A percentile compares a stretch with the other conserved stretches of the same genome.
These are phyloP conservation scores for Ophthalmolycus amberensis DNA, from an alignment of 2,113 vertebrate genomes.

Conservation along the genomic window DNA sequence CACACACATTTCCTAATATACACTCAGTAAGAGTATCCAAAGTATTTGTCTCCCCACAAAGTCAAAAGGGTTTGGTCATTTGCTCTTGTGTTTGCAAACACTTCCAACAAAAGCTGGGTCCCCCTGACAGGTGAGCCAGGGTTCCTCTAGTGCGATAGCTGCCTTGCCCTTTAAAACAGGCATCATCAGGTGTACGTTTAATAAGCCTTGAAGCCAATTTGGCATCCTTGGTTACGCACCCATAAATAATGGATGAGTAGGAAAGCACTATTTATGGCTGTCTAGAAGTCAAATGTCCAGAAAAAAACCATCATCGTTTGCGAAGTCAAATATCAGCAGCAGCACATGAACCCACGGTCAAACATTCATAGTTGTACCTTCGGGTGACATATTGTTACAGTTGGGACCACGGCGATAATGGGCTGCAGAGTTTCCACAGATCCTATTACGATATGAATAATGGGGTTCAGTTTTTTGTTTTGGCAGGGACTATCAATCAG, in stretches of 20 bases:
- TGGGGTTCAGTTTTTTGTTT: constrained; percentile 74
- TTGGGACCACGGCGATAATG: constrained; percentile 52
- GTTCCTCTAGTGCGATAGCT: constrained; percentile 55
- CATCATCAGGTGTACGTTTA: constrained; percentile 77
- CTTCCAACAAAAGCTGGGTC: constrained; percentile 47
- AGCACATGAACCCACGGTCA: constrained; percentile 30
- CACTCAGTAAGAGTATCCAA: not conserved
- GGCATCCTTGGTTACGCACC: constrained; percentile 68
- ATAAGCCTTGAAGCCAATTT: constrained; percentile 77
- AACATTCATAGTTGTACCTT: constrained; percentile 33
- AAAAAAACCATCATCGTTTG: constrained; percentile 39
- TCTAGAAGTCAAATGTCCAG: constrained; percentile 52
- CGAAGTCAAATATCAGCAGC: constrained; percentile 52
- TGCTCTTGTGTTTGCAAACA: constrained; percentile 42
- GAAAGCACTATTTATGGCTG: constrained; percentile 46
- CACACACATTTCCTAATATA: not conserved
- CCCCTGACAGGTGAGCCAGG: constrained; percentile 69
- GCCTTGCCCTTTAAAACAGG: constrained; percentile 58
- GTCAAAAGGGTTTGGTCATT: constrained; percentile 4
- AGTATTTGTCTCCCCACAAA: constrained; percentile 20
- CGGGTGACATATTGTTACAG: constrained; percentile 57
- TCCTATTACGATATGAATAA: constrained; percentile 77
- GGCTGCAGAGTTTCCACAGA: constrained; percentile 67
- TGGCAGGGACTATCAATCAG: constrained; percentile 72
- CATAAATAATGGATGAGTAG: constrained; percentile 73